Conservation (phyloP, 1,140 invertebrate genomes). For the Trichonephila clavipes region DNA sequence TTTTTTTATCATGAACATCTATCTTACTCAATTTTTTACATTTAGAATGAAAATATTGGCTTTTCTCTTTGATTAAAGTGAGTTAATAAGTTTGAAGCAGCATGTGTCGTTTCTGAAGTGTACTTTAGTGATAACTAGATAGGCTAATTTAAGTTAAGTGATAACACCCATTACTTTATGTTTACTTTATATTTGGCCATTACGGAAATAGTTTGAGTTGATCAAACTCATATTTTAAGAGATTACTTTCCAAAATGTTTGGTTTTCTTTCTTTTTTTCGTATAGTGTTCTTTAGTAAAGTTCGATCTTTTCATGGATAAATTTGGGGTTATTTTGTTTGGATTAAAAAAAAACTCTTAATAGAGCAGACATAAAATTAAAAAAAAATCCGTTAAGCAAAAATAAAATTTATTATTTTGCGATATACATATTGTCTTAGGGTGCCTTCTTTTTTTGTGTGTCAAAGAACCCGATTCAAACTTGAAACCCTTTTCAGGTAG, state of each 20-base stretch:
- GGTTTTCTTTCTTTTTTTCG: neutral
- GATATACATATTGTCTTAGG: too few relatives aligned
- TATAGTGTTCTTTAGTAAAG: neutral
- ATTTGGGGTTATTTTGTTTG: neutral
- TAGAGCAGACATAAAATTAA: too few relatives aligned
- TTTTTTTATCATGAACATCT: too few relatives aligned
- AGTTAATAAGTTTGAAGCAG: too few relatives aligned
- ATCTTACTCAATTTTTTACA: too few relatives aligned
- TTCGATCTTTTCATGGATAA: neutral
- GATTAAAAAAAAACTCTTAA: neutral
- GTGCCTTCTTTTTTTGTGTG: too few relatives aligned
- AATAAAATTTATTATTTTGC: too few relatives aligned
- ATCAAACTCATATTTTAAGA: slow-evolving; percentile 12
- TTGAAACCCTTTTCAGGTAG: too few relatives aligned
- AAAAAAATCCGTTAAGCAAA: too few relatives aligned
- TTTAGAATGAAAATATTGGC: too few relatives aligned
- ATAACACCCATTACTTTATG: neutral
- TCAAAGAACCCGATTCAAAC: too few relatives aligned
- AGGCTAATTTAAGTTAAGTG: neutral
- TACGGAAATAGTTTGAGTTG: neutral
- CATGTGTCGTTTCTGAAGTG: neutral
- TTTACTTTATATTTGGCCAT: neutral
- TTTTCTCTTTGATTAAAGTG: too few relatives aligned
- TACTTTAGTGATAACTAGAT: neutral
- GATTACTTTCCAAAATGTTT: neutral